Evolutionary conservation across 2,113 vertebrate species (phyloP), one percentile per base, ranked within the genome.

Genomic region (Urocynchramus pylzowi): DNA sequence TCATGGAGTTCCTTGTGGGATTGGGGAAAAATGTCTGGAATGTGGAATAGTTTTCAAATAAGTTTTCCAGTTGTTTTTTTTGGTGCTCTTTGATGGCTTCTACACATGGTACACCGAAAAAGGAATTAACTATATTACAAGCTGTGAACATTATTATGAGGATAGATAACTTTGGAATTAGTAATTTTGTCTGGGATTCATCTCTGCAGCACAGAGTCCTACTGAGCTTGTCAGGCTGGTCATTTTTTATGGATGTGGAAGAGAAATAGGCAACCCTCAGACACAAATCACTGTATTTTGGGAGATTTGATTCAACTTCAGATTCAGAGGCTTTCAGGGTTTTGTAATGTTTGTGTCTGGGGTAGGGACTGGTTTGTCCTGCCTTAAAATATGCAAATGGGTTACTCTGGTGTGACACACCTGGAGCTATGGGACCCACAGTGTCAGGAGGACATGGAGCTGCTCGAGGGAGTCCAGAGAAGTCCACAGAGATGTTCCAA

Each of bases 401-500:
- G 3, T 16, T 13, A 4, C 4, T 69, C 21, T 69, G n/a, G 17
- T 69, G 70, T 19, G 30, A 41, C 14, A 20, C 61, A 27, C 26
- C 35, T 56, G 54, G 12, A 77, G 1, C 26, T 42, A 3, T 42
- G 26, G 41, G 12, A 31, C 33, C 5, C 4, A 49, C 30, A 76
- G 1, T 7, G 19, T 4, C 6, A 35, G 35, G 11, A 22, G 47
- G 54, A 68, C 0, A 0, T 81, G 78, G 54, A 61, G 39, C 11
- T 53, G 24, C 11, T 68, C 53, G 24, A 75, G 5, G 0, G 11
- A 47, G 20, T 13, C 45, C 61, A 75, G 53, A 68, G 39, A 30
- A 41, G 1, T 1, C 23, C 24, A 14, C 0, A 0, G 53, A 39
- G 69, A 1, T 60, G 16, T 1, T 81, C 6, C 13, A 1, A 28